These are phyloP conservation scores for Dendrophyllia cribrosa DNA, from an alignment of 64 coral and sea anemone species.

Conservation along the genomic window DNA sequence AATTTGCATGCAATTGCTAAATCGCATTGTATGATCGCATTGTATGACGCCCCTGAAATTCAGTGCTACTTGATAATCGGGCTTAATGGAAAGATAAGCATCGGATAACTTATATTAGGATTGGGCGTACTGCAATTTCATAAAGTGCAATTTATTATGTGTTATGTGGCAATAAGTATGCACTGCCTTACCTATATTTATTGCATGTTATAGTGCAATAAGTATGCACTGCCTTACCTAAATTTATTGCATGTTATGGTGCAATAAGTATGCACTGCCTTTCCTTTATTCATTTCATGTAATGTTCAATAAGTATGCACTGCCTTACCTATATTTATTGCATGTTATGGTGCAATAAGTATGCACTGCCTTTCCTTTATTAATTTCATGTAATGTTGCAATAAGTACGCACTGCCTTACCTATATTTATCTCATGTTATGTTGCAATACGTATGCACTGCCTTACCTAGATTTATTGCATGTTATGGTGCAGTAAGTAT, in stretches of 20 bases:
- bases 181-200: background rate
- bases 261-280: background rate
- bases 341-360: background rate
- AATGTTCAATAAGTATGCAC: background rate
- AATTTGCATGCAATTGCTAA: too few species aligned
- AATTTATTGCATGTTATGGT: background rate
- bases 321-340: background rate
- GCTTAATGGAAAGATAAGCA: too few species aligned
- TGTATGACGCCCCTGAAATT: too few species aligned
- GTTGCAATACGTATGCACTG: too few species aligned
- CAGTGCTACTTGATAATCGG: too few species aligned
- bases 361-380: background rate
- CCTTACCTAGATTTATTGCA: conserved; percentile 10
- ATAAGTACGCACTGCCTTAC: background rate
- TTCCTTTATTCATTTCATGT: background rate
- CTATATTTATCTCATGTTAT: background rate
- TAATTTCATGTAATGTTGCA: background rate
- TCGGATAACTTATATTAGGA: too few species aligned
- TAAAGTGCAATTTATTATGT: too few species aligned
- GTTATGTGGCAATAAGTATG: too few species aligned
- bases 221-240: background rate
- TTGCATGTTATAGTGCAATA: background rate
- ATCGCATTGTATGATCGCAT: too few species aligned
- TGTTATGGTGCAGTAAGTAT: too few species aligned
- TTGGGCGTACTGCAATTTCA: too few species aligned